Base-by-base conservation (phyloP, 64 coral and sea anemone species). In the Montipora sp. region DNA sequence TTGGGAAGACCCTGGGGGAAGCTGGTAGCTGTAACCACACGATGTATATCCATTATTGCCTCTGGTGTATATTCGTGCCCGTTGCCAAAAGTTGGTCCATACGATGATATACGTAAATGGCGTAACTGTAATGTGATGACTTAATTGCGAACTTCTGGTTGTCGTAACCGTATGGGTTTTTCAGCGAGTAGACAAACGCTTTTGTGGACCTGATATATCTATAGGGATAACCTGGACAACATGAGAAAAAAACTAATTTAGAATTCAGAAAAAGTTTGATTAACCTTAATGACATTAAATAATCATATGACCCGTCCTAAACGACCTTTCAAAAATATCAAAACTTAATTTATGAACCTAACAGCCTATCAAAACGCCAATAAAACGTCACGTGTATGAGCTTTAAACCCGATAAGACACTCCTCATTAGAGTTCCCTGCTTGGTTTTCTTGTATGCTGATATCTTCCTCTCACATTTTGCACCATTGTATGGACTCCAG, bases 61-160 rank as follows among this genome's bases (percentile, higher is more conserved):
- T 0, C 0, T 14, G 9, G 60, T 63, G 60, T 15, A 15, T 63
- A 63, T 63, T 19, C 60, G 9, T 63, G 0, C 53, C 53, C 53
- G 5, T 0, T 2, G 13, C 60, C 60, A 63, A 63, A 63, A 11
- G 11, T 63, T 14, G 60, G 60, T 63, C 60, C 60, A 63, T 15
- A 11, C 11, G 0, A 16, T 0, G 0, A 63, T 14, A 0, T 12
- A 3, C 14, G 13, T 0, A 0, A 15, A 15, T 63, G 60, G 60
- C 60, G 9, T 3, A 1, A 57, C 2, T 0, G 13, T 63, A 15
- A 0, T 63, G 0, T 63, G 60, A 63, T 63, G 60, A 63, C 0
- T 63, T 11, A 12, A 63, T 63, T 12, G 60, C 60, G 13, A 63
- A 15, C 60, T 63, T 63, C 3, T 0, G 60, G 60, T 63, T 15